Evolutionary conservation across 2,888 invertebrate genomes (phyloP), one percentile per base, ranked within the genome.

Genomic region (Lordiphosa fenestrarum): DNA sequence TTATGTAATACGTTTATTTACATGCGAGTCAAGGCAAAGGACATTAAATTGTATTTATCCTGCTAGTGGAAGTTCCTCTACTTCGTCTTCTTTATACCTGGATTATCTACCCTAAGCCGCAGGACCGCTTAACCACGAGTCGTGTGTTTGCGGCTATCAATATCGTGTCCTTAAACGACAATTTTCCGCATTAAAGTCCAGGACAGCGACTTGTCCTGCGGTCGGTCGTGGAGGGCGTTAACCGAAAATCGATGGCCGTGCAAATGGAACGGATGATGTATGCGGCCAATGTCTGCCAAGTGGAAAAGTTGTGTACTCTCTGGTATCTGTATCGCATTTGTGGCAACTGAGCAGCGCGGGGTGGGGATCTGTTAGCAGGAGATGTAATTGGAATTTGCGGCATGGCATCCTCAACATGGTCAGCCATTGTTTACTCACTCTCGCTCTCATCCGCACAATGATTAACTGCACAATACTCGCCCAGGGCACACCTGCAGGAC

Each of bases 191-290:
- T 74, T 80, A 48, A 53, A 63, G 62, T 4, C 55, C 63, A 38
- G 48, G 60, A 36, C 21, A 63, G 63, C 59, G 63, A 63, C 60
- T 53, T 60, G 63, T 60, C 60, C 60, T 53, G 64, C 33, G 49
- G 66, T 67, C 67, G 66, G 53, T 73, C 74, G 36, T 84, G 84
- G 63, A 84, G 69, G 49, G 74, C 80, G 56, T 83, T 85, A 50
- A 89, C 86, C 80, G 86, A 81, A 69, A 90, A 88, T 61, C 80
- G 77, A 78, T 87, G 74, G 30, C 86, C 87, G 73, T 86, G 88
- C 64, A 88, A 77, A 81, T 90, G 89, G 66, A 87, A 87, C 52
- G 90, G 88, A 85, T 89, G 89, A 81, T 86, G 85, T 66, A 88
- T 66, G 54, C 67, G 73, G 47, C 84, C 73, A 46, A 72, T 59